Evolutionary conservation across 1,140 invertebrate species (phyloP).

Genomic region (Drosophila erecta): DNA sequence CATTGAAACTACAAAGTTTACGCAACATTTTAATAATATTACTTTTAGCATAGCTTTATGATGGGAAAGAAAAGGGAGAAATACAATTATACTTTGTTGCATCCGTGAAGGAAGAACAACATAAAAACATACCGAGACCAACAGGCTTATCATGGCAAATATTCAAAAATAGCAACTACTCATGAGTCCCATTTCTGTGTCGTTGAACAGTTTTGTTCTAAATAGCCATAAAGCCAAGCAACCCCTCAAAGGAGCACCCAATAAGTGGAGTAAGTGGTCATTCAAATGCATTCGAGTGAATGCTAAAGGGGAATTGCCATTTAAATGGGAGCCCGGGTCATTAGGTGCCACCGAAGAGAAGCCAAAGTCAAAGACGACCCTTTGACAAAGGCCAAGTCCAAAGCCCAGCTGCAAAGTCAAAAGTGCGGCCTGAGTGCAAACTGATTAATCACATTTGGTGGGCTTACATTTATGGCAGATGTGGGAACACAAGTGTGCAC

Average conservation of each 20-base stretch:
- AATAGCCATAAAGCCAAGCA: neutral
- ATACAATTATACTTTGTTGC: too few species aligned
- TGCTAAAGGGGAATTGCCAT: neutral
- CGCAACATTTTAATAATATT: neutral
- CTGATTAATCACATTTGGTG: slow-evolving; percentile 65
- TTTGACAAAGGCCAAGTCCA: neutral
- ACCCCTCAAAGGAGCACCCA: neutral
- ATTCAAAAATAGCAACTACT: too few species aligned
- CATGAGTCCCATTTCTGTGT: neutral
- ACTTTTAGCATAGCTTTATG: neutral
- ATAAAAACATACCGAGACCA: too few species aligned
- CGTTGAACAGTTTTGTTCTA: neutral
- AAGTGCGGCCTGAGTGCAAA: slow-evolving; percentile 26
- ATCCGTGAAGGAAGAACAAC: too few species aligned
- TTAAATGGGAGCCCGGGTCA: slow-evolving; percentile 9
- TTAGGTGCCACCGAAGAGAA: slow-evolving; percentile 7
- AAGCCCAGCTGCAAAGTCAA: slow-evolving; percentile 17
- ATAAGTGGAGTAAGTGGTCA: slow-evolving; percentile 3
- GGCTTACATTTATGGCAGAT: slow-evolving; percentile 50
- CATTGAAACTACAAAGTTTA: neutral
- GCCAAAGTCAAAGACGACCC: neutral
- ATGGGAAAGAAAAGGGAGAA: too few species aligned
- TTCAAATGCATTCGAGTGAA: slow-evolving; percentile 1
- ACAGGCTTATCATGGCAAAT: too few species aligned
- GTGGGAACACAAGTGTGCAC: neutral